Percentiles rank a stretch among this genome's conserved stretches.
phyloP scores from a whole-genome alignment of 2,113 vertebrate genomes.

The Saguinus midas region DNA sequence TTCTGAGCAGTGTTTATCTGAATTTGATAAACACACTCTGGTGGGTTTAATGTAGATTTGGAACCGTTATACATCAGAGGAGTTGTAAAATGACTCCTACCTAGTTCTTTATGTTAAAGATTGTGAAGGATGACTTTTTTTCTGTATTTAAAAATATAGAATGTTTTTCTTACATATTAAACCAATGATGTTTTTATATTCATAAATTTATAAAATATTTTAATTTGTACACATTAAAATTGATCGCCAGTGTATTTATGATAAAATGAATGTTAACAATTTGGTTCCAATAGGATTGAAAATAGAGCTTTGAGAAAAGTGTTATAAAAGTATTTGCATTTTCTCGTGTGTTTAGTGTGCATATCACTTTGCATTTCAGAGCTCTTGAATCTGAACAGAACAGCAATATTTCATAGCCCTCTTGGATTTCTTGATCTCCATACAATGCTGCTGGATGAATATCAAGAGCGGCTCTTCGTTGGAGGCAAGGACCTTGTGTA shows the following conservation, averaged over 20 bases:
- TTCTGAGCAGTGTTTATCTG: neutral
- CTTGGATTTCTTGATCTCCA: conserved; percentile 90
- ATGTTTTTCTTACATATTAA: neutral
- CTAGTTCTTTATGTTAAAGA: neutral
- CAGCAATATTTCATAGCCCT: conserved; percentile 90
- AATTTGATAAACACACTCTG: neutral
- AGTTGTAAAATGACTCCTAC: neutral
- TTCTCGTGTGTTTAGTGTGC: conserved; percentile 51
- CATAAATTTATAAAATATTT: conserved; percentile 22
- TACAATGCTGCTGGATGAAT: conserved; percentile 94
- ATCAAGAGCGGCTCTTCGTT: conserved; percentile 93
- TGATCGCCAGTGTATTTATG: conserved; percentile 24
- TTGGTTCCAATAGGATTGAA: conserved; percentile 36
- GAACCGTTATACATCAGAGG: neutral
- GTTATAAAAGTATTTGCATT: neutral
- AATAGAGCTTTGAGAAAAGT: conserved; percentile 25
- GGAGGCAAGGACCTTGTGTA: conserved; percentile 94
- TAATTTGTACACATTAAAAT: conserved; percentile 44
- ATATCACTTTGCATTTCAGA: conserved; percentile 86
- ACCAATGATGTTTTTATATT: neutral
- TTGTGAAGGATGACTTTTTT: neutral
- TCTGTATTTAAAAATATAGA: neutral
- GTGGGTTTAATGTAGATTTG: neutral
- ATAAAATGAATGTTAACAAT: conserved; percentile 24
- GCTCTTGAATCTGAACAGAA: conserved; percentile 95